A percentile compares a stretch with the other conserved stretches of the same genome.
These are phyloP conservation scores for Pristionchus fissidentatus DNA, from an alignment of 2,888 invertebrate species.

Conservation along the genomic window DNA sequence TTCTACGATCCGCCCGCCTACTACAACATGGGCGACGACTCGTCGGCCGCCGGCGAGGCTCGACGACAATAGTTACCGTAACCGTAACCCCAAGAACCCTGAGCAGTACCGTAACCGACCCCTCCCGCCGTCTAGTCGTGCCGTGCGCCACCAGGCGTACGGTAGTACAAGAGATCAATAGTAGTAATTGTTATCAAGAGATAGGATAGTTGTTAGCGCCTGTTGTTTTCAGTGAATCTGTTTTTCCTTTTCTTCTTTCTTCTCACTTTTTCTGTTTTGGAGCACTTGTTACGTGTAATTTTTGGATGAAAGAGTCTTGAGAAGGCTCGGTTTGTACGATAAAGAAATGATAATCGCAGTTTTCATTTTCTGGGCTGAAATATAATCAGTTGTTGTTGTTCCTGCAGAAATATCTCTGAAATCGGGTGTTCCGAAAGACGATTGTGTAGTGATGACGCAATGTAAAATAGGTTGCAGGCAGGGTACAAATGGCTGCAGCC, in stretches of 20 bases:
- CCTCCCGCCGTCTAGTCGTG: no score
- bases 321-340: constrained; percentile 2
- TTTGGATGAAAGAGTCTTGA: constrained; percentile 14
- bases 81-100: no score
- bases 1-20: constrained; percentile 72
- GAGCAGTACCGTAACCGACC: constrained; percentile 9
- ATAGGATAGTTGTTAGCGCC: neutral
- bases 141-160: neutral
- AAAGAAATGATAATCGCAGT: neutral
- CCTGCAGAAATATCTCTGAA: neutral
- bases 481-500: neutral
- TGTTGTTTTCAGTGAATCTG: neutral
- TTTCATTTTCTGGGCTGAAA: neutral
- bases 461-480: neutral
- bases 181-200: constrained; percentile 19
- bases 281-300: constrained; percentile 24
- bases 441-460: neutral
- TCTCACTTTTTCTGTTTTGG: neutral
- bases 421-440: no score
- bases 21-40: constrained; percentile 48
- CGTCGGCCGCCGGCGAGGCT: neutral
- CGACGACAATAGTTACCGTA: constrained; percentile 28
- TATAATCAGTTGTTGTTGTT: neutral
- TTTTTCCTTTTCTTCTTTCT: neutral
- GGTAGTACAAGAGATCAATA: no score